Base-by-base conservation (phyloP, 2,888 invertebrate genomes). In the Neoitamus cyanurus region DNA sequence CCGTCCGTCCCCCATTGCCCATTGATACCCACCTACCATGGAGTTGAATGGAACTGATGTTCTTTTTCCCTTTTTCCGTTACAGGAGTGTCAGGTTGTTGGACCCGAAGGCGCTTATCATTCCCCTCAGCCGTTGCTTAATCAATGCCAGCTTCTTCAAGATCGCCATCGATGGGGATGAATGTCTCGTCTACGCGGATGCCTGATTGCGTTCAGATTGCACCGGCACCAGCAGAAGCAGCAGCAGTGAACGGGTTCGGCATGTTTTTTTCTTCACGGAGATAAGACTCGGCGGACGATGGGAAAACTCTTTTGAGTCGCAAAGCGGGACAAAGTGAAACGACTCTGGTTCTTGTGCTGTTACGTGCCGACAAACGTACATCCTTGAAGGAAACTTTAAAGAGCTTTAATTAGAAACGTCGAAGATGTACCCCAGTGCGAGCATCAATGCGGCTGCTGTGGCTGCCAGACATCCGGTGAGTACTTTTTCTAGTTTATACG, bases 401-500 rank as follows among this genome's bases (percentile, higher is more conserved):
- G 20, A 25, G 73, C 37, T 73, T 36, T 34, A 36, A 73, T 69
- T 69, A 70, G 70, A 73, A 73, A 42, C 42, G 42, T 42, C 42
- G 11, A 93, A 93, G 92, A 96, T 96, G 96, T 96, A 96, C 94
- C 95, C 96, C 88, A 95, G 95, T 93, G 95, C 95, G 93, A 95
- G 95, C 93, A 92, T 93, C 87, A 96, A 95, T 90, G 96, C 96
- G 90, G 96, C 94, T 90, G 95, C 94, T 91, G 95, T 95, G 92
- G 95, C 95, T 92, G 95, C 96, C 87, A 94, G 96, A 92, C 96
- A 96, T 94, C 96, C 96, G 95, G 96, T 96, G 93, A 95, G 95
- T 92, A 69, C 42, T 42, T 42, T 42, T 42, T 42, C 42, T n/a
- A 42, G 42, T 42, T 42, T 42, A n/a, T n/a, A n/a, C n/a, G n/a